Evolutionary conservation across 2,888 invertebrate genomes (phyloP), one percentile per base, ranked within the genome.

Genomic region (Melolontha melolontha): DNA sequence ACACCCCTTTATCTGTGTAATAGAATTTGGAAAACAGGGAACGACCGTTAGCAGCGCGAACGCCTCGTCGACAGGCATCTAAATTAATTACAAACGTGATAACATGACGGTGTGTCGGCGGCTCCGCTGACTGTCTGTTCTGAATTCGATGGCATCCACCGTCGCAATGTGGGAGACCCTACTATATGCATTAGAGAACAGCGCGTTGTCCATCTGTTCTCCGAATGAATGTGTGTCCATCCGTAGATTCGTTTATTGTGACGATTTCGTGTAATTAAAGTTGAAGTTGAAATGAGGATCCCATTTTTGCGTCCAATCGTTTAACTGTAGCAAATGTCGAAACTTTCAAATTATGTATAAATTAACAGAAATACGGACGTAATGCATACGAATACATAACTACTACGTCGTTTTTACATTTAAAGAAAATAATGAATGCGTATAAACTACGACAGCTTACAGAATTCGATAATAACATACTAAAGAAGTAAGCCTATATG

Each of bases 1-100:
- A 54, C 54, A 54, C 40, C 54, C 54, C 54, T 54, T 54, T 54
- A 54, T 54, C 54, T 40, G 54, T 54, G 54, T 39, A 40, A 54
- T 54, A 54, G 54, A 17, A 40, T 54, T 54, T 39, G 54, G 54
- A 54, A 54, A 54, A 40, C 39, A 39, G 54, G 54, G 34, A 34
- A 8, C 6, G 34, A 34, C 34, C 34, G 34, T 34, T 34, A 40
- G 29, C 10, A 40, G 17, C 40, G 29, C 54, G 40, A n/a, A 54
- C 40, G 41, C n/a, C 17, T 17, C 40, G 54, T 54, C 39, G 54
- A 40, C 54, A 17, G 40, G 39, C 16, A 40, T 54, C 54, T 40
- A 54, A 54, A 54, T 54, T 54, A 54, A 54, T 54, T 54, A 54
- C 54, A 54, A 16, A 54, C 54, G 54, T 54, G 54, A 54, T 54